Evolutionary conservation across 1,140 invertebrate genomes (phyloP).

Genomic region (Solen grandis): DNA sequence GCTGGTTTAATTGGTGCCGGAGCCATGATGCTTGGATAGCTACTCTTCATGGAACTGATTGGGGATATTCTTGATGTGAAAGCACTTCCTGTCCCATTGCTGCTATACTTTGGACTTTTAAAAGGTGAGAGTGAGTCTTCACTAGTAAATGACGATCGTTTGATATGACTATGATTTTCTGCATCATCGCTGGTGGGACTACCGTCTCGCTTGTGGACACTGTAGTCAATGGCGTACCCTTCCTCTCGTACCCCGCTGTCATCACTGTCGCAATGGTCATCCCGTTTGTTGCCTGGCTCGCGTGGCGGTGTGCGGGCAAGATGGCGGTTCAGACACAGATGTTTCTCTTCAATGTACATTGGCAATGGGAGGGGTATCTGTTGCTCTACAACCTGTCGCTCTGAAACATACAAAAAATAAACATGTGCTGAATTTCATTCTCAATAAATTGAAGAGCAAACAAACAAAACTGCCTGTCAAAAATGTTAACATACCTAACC

Average conservation of each 20-base stretch:
- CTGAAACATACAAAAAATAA: constrained; percentile 56
- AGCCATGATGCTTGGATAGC: constrained; percentile 47
- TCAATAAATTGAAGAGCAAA: too few species aligned
- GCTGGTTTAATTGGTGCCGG: constrained; percentile 52
- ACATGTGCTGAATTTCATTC: too few species aligned
- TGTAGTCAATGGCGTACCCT: constrained; percentile 70
- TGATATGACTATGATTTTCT: constrained; percentile 45
- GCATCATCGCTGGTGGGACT: constrained; percentile 85
- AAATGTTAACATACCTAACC: too few species aligned
- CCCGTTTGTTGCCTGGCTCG: constrained; percentile 40
- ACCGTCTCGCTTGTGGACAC: constrained; percentile 87
- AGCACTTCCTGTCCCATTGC: constrained; percentile 35
- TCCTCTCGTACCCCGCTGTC: constrained; percentile 60
- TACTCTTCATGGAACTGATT: constrained; percentile 50
- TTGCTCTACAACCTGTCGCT: constrained; percentile 61
- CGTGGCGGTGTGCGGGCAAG: not conserved
- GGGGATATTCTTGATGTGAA: constrained; percentile 51
- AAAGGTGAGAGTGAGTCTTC: constrained; percentile 57
- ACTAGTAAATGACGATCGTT: constrained; percentile 48
- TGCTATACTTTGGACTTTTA: constrained; percentile 56
- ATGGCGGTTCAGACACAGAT: constrained; percentile 48
- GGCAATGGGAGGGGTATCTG: constrained; percentile 61
- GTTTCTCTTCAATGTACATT: constrained; percentile 49
- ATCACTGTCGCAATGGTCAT: constrained; percentile 58
- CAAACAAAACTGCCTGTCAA: too few species aligned